A percentile compares a stretch with the other conserved stretches of the same genome.
Conservation (phyloP, 2,797 vertebrate species). For the Ambastaia sidthimunki region DNA sequence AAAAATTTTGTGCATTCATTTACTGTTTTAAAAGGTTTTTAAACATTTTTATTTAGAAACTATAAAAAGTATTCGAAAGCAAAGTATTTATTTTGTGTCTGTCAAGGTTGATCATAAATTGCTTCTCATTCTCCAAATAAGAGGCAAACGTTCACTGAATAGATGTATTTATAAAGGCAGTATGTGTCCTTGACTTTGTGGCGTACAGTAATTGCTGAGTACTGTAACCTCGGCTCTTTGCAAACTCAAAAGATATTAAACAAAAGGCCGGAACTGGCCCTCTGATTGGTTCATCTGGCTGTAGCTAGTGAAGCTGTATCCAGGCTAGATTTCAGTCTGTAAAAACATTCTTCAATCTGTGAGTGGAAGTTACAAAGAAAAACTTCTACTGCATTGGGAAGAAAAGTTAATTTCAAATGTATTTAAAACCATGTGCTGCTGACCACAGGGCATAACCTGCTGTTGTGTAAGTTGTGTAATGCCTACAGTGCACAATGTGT, state of each 20-base stretch:
- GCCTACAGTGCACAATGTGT: not conserved
- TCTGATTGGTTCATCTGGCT: constrained; percentile 45
- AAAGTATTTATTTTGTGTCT: not conserved
- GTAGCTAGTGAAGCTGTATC: constrained; percentile 39
- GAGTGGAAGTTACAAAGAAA: constrained; percentile 9
- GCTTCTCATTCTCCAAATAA: constrained; percentile 21
- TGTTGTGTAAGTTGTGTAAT: not conserved
- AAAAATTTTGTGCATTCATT: not conserved
- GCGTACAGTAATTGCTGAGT: constrained; percentile 34
- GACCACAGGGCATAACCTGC: not conserved
- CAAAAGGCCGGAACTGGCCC: constrained; percentile 28
- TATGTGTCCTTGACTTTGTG: constrained; percentile 43
- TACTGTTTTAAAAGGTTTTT: constrained; percentile 13
- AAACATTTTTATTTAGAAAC: constrained; percentile 6
- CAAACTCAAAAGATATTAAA: constrained; percentile 41
- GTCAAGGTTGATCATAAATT: constrained; percentile 40
- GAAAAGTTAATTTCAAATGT: constrained; percentile 4
- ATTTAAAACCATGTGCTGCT: constrained; percentile 9
- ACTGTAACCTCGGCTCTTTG: constrained; percentile 45
- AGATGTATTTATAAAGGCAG: constrained; percentile 18
- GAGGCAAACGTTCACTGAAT: constrained; percentile 28
- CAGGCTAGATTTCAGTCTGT: constrained; percentile 39
- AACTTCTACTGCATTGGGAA: not conserved
- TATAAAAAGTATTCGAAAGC: not conserved
- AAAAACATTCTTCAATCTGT: not conserved